Percentiles rank a stretch among this genome's conserved stretches.
These are phyloP conservation scores for Melieria picta DNA, from an alignment of 2,888 invertebrate genomes.

Conservation along the genomic window DNA sequence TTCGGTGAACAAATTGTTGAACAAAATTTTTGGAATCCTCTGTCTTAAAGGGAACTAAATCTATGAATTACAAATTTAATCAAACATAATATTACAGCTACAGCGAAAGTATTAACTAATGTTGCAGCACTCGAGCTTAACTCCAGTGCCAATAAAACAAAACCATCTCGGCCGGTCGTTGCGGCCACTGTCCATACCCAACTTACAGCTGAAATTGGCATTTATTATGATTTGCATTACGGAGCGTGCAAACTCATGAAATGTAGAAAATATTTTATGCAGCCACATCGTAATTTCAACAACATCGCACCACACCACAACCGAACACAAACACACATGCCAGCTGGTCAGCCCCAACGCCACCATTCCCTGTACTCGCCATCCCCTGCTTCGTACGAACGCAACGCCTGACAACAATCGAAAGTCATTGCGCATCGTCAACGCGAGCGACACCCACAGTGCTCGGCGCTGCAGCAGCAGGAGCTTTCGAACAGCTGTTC, in stretches of 20 bases:
- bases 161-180: no score
- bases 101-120: no score
- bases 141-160: no score
- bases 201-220: slow-evolving; percentile 17
- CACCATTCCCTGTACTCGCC: neutral
- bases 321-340: neutral
- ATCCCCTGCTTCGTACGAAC: neutral
- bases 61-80: no score
- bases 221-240: slow-evolving; percentile 17
- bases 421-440: neutral
- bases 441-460: neutral
- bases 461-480: neutral
- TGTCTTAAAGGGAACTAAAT: no score
- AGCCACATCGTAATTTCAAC: neutral
- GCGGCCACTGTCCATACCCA: slow-evolving; percentile 7
- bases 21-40: no score
- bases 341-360: neutral
- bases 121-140: no score
- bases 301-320: no score
- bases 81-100: no score
- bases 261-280: neutral
- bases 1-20: no score
- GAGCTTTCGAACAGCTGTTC: slow-evolving; percentile 20
- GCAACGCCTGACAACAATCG: neutral
- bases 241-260: neutral